Evolutionary conservation across 2,888 invertebrate genomes (phyloP), one percentile per base, ranked within the genome.

Genomic region (Gisinianus flammeolus): DNA sequence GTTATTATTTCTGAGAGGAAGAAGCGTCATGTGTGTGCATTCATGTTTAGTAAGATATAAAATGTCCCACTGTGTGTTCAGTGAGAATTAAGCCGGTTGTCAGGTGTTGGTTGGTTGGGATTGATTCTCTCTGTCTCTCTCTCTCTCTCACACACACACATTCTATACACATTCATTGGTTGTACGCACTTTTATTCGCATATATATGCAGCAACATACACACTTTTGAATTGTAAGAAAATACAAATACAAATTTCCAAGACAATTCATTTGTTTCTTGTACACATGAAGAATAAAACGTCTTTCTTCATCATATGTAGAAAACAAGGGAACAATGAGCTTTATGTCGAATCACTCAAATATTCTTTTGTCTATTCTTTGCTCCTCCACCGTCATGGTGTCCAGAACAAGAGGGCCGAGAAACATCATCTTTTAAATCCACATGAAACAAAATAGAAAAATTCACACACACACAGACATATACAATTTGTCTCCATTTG

Each of bases 271-370:
- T 31, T 66, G 31, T 66, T 64, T 6, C 64, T n/a, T 56, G 28
- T 28, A 8, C 64, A 28, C 4, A 8, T 64, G 26, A 26, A 64
- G 64, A 66, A 19, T n/a, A 31, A 30, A 66, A 66, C 10, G n/a
- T 31, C 24, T 12, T 66, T 66, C 58, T 19, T 56, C 66, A 66
- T 30, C 66, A 66, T 33, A 6, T 5, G 66, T 24, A 33, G 66
- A 66, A 24, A 66, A 64, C 52, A 70, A 70, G 70, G 73, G 77
- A 77, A 79, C 79, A 79, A 79, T 77, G 76, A 68, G 75, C 56
- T 78, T 75, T 73, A 73, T 78, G 78, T 75, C 74, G 78, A 80
- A 80, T 80, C 80, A 80, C 71, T 78, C 77, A 78, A 78, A 80
- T 78, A 76, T 77, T 75, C 71, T 67, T 80, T 80, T 80, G 80